phyloP scores from a whole-genome alignment of 2,888 invertebrate species.

The Galerucella nymphaeae region DNA sequence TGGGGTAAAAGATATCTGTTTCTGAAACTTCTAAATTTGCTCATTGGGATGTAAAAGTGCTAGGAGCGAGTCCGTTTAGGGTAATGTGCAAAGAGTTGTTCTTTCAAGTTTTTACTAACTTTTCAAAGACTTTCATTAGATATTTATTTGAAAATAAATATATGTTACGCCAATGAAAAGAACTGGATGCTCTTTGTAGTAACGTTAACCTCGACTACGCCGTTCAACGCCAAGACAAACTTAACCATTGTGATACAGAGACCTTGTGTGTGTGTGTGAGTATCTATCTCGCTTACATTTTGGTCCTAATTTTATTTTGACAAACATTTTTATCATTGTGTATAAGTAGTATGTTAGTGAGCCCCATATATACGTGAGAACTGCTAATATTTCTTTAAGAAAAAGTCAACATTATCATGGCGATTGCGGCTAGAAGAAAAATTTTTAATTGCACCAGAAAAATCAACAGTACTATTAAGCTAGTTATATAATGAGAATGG shows the following conservation, averaged over 20 bases:
- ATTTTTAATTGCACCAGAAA: not conserved
- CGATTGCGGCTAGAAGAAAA: too few relatives aligned
- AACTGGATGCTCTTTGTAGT: slow-evolving; percentile 55
- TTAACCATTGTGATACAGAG: slow-evolving; percentile 16
- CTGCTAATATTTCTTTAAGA: slow-evolving; percentile 28
- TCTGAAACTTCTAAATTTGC: too few relatives aligned
- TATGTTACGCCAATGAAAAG: slow-evolving; percentile 29
- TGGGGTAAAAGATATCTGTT: too few relatives aligned
- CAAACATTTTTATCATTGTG: slow-evolving; percentile 30
- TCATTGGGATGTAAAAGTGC: too few relatives aligned
- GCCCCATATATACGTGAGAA: slow-evolving; percentile 25
- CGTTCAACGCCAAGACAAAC: slow-evolving; percentile 17
- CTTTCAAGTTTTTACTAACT: too few relatives aligned
- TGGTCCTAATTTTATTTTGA: slow-evolving; percentile 23
- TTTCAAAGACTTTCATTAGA: too few relatives aligned
- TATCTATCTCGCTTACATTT: not conserved
- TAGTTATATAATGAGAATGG: not conserved
- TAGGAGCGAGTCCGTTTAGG: too few relatives aligned
- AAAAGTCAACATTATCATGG: slow-evolving; percentile 6
- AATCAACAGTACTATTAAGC: not conserved
- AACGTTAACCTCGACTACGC: slow-evolving; percentile 19
- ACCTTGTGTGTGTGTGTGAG: slow-evolving; percentile 2
- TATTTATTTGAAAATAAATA: too few relatives aligned
- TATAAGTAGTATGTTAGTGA: slow-evolving; percentile 10
- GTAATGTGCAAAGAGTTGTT: too few relatives aligned